phyloP scores from a whole-genome alignment of 2,888 invertebrate genomes.

The Morpho achilles region DNA sequence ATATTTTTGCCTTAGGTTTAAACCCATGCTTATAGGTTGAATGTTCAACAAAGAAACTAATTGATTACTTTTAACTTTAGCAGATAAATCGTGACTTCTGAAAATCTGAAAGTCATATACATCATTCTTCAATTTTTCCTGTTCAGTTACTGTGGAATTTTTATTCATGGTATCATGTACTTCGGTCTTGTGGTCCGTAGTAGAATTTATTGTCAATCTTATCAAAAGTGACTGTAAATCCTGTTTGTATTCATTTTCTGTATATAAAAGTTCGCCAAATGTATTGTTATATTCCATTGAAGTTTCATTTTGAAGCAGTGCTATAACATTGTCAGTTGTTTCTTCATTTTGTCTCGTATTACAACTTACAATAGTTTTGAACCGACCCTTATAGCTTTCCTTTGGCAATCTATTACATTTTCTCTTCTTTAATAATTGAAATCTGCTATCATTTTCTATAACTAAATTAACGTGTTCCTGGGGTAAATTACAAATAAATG shows the following conservation, averaged over 20 bases:
- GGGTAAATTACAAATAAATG: slow-evolving; percentile 36
- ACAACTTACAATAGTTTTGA: neutral
- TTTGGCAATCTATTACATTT: slow-evolving; percentile 12
- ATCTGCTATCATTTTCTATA: slow-evolving; percentile 45
- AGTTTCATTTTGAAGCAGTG: neutral
- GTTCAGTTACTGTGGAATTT: too few species aligned
- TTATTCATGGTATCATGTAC: neutral
- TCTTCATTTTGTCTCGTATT: too few species aligned
- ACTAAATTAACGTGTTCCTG: slow-evolving; percentile 42
- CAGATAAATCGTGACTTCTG: slow-evolving; percentile 5
- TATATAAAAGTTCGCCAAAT: neutral
- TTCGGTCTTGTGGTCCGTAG: slow-evolving; percentile 35
- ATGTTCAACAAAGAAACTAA: slow-evolving; percentile 43
- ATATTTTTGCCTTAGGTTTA: slow-evolving; percentile 38
- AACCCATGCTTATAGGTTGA: slow-evolving; percentile 43
- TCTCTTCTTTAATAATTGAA: slow-evolving; percentile 45
- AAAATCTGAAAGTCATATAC: neutral
- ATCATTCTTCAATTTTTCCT: neutral
- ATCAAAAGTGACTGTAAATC: slow-evolving; percentile 57
- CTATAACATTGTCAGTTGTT: too few species aligned
- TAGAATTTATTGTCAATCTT: slow-evolving; percentile 57
- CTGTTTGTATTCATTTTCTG: slow-evolving; percentile 25
- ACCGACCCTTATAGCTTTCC: slow-evolving; percentile 20
- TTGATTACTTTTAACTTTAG: slow-evolving; percentile 17
- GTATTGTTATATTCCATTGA: neutral